These are phyloP conservation scores for Cydia pomonella DNA, from an alignment of 1,140 invertebrate species.

Conservation along the genomic window DNA sequence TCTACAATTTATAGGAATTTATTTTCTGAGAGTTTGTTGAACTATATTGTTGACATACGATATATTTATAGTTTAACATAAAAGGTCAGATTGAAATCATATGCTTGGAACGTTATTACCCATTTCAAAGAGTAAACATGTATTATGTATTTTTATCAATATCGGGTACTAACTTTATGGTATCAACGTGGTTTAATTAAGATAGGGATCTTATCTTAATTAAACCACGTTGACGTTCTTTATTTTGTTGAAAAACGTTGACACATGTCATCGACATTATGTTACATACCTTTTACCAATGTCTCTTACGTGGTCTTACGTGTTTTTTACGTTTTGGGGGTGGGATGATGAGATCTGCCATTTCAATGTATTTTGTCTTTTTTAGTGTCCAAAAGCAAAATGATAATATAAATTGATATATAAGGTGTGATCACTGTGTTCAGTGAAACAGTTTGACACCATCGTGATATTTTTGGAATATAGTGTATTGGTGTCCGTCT, in stretches of 20 bases:
- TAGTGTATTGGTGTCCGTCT: no score
- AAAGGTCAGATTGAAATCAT: neutral
- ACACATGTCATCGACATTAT: neutral
- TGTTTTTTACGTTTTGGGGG: no score
- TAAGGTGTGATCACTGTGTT: no score
- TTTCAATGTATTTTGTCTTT: no score
- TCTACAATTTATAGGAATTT: neutral
- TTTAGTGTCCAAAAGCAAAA: no score
- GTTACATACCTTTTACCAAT: neutral
- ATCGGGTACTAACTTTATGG: neutral
- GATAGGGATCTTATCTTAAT: no score
- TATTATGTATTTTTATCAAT: conserved; percentile 2
- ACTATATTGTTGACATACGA: neutral
- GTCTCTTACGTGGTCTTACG: no score
- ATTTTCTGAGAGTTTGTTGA: neutral
- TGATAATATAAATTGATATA: no score
- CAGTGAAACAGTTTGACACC: no score
- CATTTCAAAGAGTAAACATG: neutral
- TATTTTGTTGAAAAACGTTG: neutral
- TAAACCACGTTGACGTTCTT: no score
- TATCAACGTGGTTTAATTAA: neutral
- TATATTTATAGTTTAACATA: neutral
- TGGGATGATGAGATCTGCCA: no score
- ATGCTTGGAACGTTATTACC: neutral
- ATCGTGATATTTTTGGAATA: no score